Evolutionary conservation across 2,113 vertebrate species (phyloP).

Genomic region (Lepus europaeus): DNA sequence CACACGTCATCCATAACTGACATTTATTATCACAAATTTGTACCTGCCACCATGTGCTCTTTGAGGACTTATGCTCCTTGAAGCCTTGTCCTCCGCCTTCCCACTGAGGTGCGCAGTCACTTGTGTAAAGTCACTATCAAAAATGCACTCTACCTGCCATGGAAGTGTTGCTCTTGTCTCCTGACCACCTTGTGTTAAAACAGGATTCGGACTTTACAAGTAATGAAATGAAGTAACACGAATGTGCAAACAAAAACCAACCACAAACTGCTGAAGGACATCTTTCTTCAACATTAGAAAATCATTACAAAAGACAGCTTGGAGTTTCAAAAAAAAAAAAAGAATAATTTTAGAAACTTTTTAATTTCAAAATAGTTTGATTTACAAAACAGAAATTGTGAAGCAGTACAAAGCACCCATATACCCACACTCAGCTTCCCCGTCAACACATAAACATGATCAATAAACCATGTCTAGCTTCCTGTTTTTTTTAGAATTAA

Average conservation of each 20-base stretch:
- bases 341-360: not conserved
- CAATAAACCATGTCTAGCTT: no score
- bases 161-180: not conserved
- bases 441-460: no score
- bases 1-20: not conserved
- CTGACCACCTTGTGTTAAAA: not conserved
- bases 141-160: not conserved
- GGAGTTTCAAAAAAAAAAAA: not conserved
- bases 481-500: no score
- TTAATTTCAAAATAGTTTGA: no score
- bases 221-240: not conserved
- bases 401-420: no score
- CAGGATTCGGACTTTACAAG: not conserved
- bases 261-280: not conserved
- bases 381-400: no score
- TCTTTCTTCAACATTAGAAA: not conserved
- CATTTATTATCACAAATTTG: no score
- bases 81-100: no score
- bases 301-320: slow-evolving; percentile 16
- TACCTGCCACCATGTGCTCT: no score
- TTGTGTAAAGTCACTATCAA: not conserved
- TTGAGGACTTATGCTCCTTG: no score
- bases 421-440: no score
- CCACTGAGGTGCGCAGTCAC: no score
- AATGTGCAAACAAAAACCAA: slow-evolving; percentile 3